Conservation (phyloP, 2,113 vertebrate species). For the Herpailurus yagouaroundi region DNA sequence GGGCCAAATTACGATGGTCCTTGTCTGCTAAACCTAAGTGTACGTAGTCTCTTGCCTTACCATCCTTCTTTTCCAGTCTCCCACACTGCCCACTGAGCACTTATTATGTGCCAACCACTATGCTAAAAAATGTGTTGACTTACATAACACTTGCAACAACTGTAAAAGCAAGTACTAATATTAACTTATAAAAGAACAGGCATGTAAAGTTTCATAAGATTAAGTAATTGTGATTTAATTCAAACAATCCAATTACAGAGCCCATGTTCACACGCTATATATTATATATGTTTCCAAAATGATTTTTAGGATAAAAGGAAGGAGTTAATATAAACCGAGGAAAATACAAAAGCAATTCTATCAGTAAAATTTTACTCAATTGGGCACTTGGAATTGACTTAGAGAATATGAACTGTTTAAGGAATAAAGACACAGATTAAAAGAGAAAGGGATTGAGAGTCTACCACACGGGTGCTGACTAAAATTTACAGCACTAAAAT, state of each 20-base stretch:
- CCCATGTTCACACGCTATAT: background rate
- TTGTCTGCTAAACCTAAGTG: background rate
- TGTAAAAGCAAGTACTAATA: background rate
- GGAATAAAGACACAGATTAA: background rate
- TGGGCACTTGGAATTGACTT: background rate
- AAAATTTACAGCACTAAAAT: constrained; percentile 57
- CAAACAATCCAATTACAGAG: background rate
- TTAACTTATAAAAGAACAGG: background rate
- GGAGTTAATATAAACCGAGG: background rate
- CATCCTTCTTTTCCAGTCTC: background rate
- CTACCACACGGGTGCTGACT: constrained; percentile 37
- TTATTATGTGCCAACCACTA: background rate
- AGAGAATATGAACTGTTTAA: background rate
- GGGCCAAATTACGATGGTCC: background rate
- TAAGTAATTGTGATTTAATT: background rate
- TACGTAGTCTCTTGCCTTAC: background rate
- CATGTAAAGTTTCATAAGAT: background rate
- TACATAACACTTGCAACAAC: background rate
- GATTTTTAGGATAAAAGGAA: background rate
- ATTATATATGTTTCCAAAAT: background rate
- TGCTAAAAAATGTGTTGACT: background rate
- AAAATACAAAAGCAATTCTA: background rate
- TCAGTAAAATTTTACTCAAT: background rate
- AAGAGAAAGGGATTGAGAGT: background rate
- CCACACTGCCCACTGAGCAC: background rate